phyloP scores from a whole-genome alignment of 92 coral and sea anemone genomes.

The Galaxea fascicularis region DNA sequence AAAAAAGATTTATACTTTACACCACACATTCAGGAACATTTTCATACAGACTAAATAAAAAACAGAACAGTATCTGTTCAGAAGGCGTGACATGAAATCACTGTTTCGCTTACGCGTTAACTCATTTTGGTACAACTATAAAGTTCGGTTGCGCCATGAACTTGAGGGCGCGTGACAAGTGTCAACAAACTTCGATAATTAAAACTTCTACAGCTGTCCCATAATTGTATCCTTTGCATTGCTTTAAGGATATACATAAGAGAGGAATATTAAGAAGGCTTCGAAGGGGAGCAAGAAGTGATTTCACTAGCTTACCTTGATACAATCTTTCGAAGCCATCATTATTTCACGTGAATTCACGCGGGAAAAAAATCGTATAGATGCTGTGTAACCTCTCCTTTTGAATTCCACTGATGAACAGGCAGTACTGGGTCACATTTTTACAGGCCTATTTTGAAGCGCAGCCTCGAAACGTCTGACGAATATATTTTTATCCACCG shows the following conservation, averaged over 20 bases:
- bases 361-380: conserved; percentile 14
- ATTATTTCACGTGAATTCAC: not conserved
- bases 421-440: no score
- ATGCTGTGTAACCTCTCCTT: conserved; percentile 11
- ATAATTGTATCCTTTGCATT: not conserved
- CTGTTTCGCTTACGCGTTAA: no score
- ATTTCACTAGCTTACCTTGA: conserved; percentile 19
- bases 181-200: not conserved
- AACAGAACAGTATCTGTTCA: no score
- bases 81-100: no score
- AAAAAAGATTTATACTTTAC: no score
- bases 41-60: no score
- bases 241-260: not conserved
- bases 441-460: no score
- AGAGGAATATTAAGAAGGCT: not conserved
- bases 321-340: conserved; percentile 34
- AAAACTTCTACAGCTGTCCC: not conserved
- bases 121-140: no score
- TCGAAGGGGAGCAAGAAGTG: not conserved
- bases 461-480: no score
- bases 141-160: no score
- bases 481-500: no score
- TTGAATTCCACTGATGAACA: not conserved
- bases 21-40: no score
- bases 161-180: not conserved